Evolutionary conservation across 1,140 invertebrate genomes (phyloP), one percentile per base, ranked within the genome.

Genomic region (Microplitis demolitor): DNA sequence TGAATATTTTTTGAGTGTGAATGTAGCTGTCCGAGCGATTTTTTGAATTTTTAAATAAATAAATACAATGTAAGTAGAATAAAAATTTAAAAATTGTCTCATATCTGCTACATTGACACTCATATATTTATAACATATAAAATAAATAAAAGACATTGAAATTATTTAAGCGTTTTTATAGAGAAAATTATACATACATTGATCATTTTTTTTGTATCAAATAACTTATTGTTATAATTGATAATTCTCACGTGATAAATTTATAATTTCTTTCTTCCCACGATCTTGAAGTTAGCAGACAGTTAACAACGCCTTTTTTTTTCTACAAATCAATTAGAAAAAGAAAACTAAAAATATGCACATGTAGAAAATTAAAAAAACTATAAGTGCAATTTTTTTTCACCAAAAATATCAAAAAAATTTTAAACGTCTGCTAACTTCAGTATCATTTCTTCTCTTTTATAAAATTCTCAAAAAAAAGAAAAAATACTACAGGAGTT

Each of bases 91-190:
- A 24, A 24, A 24, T 24, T 24, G 24, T 24, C 24, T 24, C n/a
- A n/a, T n/a, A n/a, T n/a, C 24, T 24, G 24, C 24, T 24, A 24
- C 24, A 2, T 24, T 24, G 1, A 24, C 0, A 70, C 9, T 39
- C 6, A 72, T 33, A 50, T 24, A 4, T 53, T 69, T 16, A 9
- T 14, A 37, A n/a, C 4, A n/a, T n/a, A n/a, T n/a, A 58, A n/a
- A 9, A n/a, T 69, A 37, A 58, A 37, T 50, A 50, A 31, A 24
- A 61, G 34, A 8, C 13, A 16, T 33, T 35, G 70, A 33, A 61
- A 71, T 73, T 76, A 69, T 78, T 78, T 24, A 78, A 78, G 77
- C 74, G 63, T 66, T 39, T 78, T 78, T 78, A 76, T 76, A 74
- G 63, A 67, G 76, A 78, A 78, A 76, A 66, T 69, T 69, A 71